Base-by-base conservation (phyloP, 2,113 vertebrate genomes). In the Terrapene triunguis region DNA sequence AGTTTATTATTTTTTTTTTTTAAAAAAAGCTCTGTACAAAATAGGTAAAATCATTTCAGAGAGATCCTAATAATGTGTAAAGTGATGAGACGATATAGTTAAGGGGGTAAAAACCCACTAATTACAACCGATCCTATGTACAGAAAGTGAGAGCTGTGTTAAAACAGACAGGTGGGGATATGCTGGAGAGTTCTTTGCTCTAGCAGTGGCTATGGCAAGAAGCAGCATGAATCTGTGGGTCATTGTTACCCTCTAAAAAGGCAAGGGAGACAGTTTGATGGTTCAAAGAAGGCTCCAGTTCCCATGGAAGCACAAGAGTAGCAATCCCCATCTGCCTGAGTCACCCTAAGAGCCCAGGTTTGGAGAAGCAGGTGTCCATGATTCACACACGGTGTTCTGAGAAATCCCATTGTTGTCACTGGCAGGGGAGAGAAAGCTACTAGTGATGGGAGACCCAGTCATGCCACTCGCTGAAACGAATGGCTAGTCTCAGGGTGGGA, bases 291-390 rank as follows among this genome's bases (percentile, higher is more conserved):
- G 27, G 4, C 32, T 57, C 22, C 10, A 32, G 24, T 1, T 17
- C 14, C 12, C 10, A 32, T 32, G 35, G 29, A 7, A 19, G 8
- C n/a, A 24, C 16, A 53, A 25, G 78, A 79, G 19, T 2, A 62
- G 38, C 16, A 38, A 82, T n/a, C 32, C n/a, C 14, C 21, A 54
- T 44, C 44, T 47, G 21, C 14, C 51, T 12, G 6, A 92, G 47
- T 24, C 8, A 38, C 0, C 0, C 0, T 10, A 21, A 50, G 51
- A 76, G 48, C 17, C 25, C 42, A 0, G 0, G 8, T 22, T 50
- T 38, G 54, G 9, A 14, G 4, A 3, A n/a, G 65, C 35, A 72
- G 10, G 54, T 6, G 19, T 47, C 81, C 29, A 6, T 6, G 65
- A 76, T 19, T 79, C 35, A 19, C 35, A 19, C 21, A 24, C 51